Evolutionary conservation across 2,888 invertebrate genomes (phyloP), one percentile per base, ranked within the genome.

Genomic region (Pinctada fucata): DNA sequence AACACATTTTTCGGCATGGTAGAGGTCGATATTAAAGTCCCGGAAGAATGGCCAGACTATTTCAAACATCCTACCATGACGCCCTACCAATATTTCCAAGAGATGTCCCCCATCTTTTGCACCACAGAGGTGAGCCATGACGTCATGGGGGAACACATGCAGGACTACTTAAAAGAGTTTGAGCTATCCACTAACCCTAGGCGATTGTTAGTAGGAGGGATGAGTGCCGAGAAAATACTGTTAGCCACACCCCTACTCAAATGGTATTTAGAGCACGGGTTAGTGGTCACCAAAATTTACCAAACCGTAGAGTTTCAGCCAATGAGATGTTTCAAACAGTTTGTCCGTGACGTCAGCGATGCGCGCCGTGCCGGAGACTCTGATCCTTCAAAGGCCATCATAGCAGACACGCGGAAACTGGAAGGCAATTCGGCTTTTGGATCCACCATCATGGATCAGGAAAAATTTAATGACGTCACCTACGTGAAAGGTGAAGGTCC

Each of bases 371-470:
- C 47, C 47, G 79, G 79, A 13, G 82, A 79, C 45, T 51, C 16
- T 8, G 63, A 67, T 13, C 52, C 63, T 0, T 47, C 78, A 10
- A 67, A 71, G 47, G 66, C 74, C 63, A 80, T 83, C 58, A 80
- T 83, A 0, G 80, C 78, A 16, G 83, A 82, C 47, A 82, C 80
- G 50, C 3, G 51, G 13, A 81, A 79, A 72, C 31, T 79, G 5
- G 69, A 31, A 31, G 31, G 31, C 31, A 31, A 31, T 31, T 31
- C 31, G 31, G 31, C 31, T 31, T 31, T 31, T 31, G 84, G 85
- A 2, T 80, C 80, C 4, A 75, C 81, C 47, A 80, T 87, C 51
- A 83, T 83, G 81, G 82, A 85, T 58, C 76, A 82, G 16, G 77
- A 79, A 8, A 82, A 79, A 45, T 81, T 81, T 51, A 52, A 72